Evolutionary conservation across 2,113 vertebrate genomes (phyloP).

Genomic region (Atractosteus spatula): DNA sequence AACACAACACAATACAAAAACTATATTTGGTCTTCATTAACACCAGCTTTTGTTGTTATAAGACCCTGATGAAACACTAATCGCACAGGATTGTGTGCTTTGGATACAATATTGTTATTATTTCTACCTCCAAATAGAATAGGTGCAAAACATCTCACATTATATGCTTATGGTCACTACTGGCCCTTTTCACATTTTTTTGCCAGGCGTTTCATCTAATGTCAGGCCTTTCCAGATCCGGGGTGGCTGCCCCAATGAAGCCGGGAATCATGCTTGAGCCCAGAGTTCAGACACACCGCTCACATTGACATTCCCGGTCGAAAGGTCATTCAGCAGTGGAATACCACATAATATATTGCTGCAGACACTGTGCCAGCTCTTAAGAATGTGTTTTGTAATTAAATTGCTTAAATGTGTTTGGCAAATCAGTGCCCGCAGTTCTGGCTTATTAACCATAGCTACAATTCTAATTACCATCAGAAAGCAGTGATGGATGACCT

Average conservation of each 20-base stretch:
- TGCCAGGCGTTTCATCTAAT: too few species aligned
- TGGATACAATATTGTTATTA: too few species aligned
- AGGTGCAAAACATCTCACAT: too few species aligned
- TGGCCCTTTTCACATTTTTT: too few species aligned
- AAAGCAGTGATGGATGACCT: slow-evolving; percentile 39
- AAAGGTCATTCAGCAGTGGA: not conserved
- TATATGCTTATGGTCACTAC: too few species aligned
- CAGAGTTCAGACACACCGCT: not conserved
- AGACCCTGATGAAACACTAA: too few species aligned
- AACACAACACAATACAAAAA: not conserved
- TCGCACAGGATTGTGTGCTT: too few species aligned
- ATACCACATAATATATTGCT: not conserved
- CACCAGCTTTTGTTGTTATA: too few species aligned
- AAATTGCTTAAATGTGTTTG: slow-evolving; percentile 25
- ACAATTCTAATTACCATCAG: slow-evolving; percentile 23
- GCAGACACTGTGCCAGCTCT: slow-evolving; percentile 1
- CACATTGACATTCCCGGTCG: not conserved
- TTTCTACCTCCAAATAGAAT: too few species aligned
- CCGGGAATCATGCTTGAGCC: too few species aligned
- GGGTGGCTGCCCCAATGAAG: not conserved
- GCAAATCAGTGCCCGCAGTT: slow-evolving; percentile 21
- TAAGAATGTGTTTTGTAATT: slow-evolving; percentile 4
- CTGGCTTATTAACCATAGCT: not conserved
- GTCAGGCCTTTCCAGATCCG: too few species aligned
- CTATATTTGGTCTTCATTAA: too few species aligned